Conservation (phyloP, 1,140 invertebrate genomes). For the Ceratina calcarata region DNA sequence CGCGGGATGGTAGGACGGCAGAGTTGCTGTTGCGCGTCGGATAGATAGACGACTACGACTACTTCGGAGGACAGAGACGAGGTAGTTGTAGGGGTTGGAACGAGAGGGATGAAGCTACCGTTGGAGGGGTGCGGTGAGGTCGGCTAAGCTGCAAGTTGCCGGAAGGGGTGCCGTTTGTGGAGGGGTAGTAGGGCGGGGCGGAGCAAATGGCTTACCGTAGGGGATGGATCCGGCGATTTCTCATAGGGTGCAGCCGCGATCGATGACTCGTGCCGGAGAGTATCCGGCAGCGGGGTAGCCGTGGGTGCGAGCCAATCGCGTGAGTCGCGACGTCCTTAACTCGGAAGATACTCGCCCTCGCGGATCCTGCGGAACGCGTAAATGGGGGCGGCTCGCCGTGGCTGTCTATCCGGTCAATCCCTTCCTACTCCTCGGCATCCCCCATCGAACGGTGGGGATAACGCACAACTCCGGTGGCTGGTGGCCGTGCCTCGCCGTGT, state of each 20-base stretch:
- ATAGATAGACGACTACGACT: slow-evolving; percentile 38
- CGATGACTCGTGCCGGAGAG: slow-evolving; percentile 69
- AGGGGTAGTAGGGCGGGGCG: slow-evolving; percentile 64
- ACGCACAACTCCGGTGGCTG: slow-evolving; percentile 56
- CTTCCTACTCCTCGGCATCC: slow-evolving; percentile 2
- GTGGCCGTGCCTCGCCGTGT: slow-evolving; percentile 77
- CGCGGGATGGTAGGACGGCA: slow-evolving; percentile 2
- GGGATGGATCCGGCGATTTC: slow-evolving; percentile 66
- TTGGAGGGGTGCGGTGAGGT: slow-evolving; percentile 33
- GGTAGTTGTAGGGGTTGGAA: slow-evolving; percentile 15
- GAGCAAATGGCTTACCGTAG: slow-evolving; percentile 61
- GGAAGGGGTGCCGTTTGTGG: slow-evolving; percentile 62
- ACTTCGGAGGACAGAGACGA: slow-evolving; percentile 30
- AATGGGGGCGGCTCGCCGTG: slow-evolving; percentile 28
- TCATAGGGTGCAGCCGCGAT: slow-evolving; percentile 73
- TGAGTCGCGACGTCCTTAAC: slow-evolving; percentile 67
- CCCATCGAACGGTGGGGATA: slow-evolving; percentile 53
- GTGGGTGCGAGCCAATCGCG: slow-evolving; percentile 69
- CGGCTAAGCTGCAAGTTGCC: slow-evolving; percentile 62
- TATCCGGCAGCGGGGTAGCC: slow-evolving; percentile 68
- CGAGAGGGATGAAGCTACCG: slow-evolving; percentile 40
- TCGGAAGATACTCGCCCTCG: slow-evolving; percentile 69
- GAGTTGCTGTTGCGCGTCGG: slow-evolving; percentile 58
- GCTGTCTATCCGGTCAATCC: slow-evolving; percentile 20
- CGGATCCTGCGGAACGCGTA: slow-evolving; percentile 58